Percentiles rank a stretch among this genome's conserved stretches.
phyloP scores from a whole-genome alignment of 2,888 invertebrate genomes.

The Noctua janthe region DNA sequence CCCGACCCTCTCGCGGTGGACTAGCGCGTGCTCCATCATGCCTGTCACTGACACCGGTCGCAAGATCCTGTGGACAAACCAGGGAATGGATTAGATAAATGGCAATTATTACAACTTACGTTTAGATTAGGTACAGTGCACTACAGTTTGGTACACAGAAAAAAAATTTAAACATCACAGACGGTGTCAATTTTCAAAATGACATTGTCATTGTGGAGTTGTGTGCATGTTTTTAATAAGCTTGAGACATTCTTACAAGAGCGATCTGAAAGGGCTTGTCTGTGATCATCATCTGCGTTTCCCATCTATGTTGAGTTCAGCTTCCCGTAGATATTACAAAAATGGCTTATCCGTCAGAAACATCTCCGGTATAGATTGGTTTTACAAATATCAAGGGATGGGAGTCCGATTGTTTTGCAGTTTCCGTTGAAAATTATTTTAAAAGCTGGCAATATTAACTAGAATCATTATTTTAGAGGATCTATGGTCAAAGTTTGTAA shows the following conservation, averaged over 20 bases:
- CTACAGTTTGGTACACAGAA: not conserved
- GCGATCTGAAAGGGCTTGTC: not conserved
- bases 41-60: slow-evolving; percentile 86
- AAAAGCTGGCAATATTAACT: not conserved
- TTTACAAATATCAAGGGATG: not conserved
- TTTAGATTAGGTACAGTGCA: not conserved
- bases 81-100: slow-evolving; percentile 35
- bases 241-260: no score
- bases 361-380: not conserved
- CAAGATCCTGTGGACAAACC: slow-evolving; percentile 75
- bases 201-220: not conserved
- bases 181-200: not conserved
- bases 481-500: no score
- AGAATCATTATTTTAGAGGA: no score
- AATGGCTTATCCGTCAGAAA: not conserved
- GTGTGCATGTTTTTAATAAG: no score
- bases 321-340: not conserved
- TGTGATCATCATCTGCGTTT: not conserved
- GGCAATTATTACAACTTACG: not conserved
- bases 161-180: not conserved
- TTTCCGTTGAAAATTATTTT: not conserved
- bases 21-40: slow-evolving; percentile 94
- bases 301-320: not conserved
- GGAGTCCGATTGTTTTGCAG: not conserved
- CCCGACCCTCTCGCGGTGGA: slow-evolving; percentile 96